Evolutionary conservation across 2,113 vertebrate genomes (phyloP).

Genomic region (Irena cyanogastra): DNA sequence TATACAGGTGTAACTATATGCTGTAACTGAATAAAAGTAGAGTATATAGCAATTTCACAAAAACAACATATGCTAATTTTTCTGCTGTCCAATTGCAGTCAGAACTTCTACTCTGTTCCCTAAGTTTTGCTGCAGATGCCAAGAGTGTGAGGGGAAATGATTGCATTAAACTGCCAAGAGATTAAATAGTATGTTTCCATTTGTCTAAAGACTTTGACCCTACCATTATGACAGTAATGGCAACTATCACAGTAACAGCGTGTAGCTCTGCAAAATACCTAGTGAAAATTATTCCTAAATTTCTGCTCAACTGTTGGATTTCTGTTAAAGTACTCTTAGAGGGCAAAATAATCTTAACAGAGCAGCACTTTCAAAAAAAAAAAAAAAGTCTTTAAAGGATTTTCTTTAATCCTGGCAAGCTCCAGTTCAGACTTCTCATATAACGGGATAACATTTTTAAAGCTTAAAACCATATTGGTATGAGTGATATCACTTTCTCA

Average conservation of each 20-base stretch:
- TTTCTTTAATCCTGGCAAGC: constrained; percentile 39
- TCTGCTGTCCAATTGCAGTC: background rate
- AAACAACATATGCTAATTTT: background rate
- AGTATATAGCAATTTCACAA: background rate
- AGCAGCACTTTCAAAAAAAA: background rate
- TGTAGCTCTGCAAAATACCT: background rate
- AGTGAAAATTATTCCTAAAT: background rate
- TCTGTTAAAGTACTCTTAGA: background rate
- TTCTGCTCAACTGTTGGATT: background rate
- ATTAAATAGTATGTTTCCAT: background rate
- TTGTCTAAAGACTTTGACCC: background rate
- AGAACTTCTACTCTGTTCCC: background rate
- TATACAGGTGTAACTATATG: background rate
- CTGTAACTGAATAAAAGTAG: background rate
- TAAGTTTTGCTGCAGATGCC: background rate
- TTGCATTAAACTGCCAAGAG: background rate
- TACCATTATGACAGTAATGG: background rate
- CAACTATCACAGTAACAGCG: background rate
- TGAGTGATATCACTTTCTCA: background rate
- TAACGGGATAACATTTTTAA: constrained; percentile 48
- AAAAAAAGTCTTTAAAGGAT: background rate
- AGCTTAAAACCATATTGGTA: constrained; percentile 26
- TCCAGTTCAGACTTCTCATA: constrained; percentile 9
- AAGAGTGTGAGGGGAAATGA: background rate
- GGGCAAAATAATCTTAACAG: constrained; percentile 33